Evolutionary conservation across 2,888 invertebrate species (phyloP), one percentile per base, ranked within the genome.

Genomic region (Strigamia maritima): DNA sequence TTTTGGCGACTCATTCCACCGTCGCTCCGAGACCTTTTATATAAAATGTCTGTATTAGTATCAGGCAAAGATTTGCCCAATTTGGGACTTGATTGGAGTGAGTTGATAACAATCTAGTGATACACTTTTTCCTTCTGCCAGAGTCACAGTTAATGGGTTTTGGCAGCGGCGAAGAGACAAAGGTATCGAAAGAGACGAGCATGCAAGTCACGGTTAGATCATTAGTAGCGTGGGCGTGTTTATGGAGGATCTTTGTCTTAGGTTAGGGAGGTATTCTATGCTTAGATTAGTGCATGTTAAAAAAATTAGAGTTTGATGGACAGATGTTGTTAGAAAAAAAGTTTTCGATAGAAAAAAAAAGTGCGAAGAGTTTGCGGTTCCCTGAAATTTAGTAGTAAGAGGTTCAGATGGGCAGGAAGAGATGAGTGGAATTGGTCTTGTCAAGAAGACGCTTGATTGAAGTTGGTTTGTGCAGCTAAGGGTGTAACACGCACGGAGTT

Each of bases 201-300:
- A 65, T 65, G 65, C 65, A 65, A 65, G 65, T 65, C 65, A 65
- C 65, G 65, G 65, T 65, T 65, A 65, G 65, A 65, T 65, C 65
- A 65, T 65, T 65, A 65, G 65, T 65, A 26, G 28, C 24, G 65
- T 65, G 65, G 65, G 65, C 65, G 65, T 65, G 65, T 65, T 65
- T 65, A 65, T 65, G 65, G 65, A 26, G 65, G 26, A 65, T 65
- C 65, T 65, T 65, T 65, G 65, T 65, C 65, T 65, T 65, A 65
- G 49, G 16, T 49, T 19, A 10, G 60, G 60, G 2, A 26, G 26
- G 28, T 24, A 65, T 65, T 65, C 65, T 16, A 1, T 24, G 12
- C 65, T 2, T 26, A 26, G 65, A 65, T 65, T 7, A 65, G 65
- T 24, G 22, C 24, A 24, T 16, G 26, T 24, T 65, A 65, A 65